Evolutionary conservation across 2,888 invertebrate genomes (phyloP), one percentile per base, ranked within the genome.

Genomic region (Drosophila mayaguana): DNA sequence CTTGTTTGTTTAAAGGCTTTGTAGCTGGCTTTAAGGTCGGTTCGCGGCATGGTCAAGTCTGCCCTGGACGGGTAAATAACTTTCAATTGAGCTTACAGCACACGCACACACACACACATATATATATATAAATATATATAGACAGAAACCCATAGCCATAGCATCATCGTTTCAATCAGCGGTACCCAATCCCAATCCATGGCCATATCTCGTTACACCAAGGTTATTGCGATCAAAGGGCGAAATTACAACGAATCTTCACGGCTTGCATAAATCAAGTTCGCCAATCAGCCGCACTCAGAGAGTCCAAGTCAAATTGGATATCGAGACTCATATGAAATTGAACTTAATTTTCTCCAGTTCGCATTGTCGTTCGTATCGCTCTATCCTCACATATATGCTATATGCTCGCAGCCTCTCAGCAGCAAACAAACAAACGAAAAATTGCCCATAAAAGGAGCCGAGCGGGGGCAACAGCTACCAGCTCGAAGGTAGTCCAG

Each of bases 181-280:
- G 38, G 32, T 36, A 4, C 50, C 34, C 25, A 56, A 56, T 55
- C 50, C 34, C 25, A 56, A 56, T 55, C 53, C 40, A 51, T 45
- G 62, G 51, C 40, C 56, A 36, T 40, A 22, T 38, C 20, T 38
- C 54, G 55, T 71, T 54, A 36, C 48, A 25, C 18, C 71, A 63
- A 72, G 72, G 63, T 46, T 51, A 42, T 34, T 20, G 22, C 61
- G 45, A 59, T 59, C 67, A 73, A 72, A 72, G 71, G 71, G 71
- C 64, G 57, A 63, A 72, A 63, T 71, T 72, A 71, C 63, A 56
- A 48, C 59, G 50, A 56, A 55, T 51, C 46, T 59, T 18, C 56
- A 32, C 50, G 62, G 73, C 22, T 45, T 74, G 73, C 73, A 74
- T 74, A 73, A 74, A 67, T 66, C 72, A 72, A 55, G 63, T 50